Conservation (phyloP, 92 coral and sea anemone species). For the Zoanthus sansibaricus region DNA sequence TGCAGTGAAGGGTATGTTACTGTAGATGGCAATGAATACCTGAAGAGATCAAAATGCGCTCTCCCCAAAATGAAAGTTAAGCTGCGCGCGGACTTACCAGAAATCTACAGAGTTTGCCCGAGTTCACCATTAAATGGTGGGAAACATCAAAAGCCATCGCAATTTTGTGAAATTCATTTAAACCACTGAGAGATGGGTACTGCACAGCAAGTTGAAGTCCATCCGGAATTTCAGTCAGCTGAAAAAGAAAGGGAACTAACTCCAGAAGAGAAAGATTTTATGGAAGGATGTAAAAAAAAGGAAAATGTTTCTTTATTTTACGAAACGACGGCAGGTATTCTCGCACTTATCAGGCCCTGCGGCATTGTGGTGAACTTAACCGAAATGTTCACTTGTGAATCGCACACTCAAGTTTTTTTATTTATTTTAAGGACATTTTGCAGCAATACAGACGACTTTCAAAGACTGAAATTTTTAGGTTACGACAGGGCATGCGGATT, state of each 20-base stretch:
- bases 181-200: slow-evolving; percentile 4
- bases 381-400: slow-evolving; percentile 57
- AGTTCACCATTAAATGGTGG: slow-evolving; percentile 32
- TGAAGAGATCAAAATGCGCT: slow-evolving; percentile 65
- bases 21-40: slow-evolving; percentile 74
- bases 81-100: slow-evolving; percentile 16
- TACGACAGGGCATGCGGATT: slow-evolving; percentile 42
- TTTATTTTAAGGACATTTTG: slow-evolving; percentile 53
- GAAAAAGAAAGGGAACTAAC: slow-evolving; percentile 36
- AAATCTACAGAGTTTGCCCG: slow-evolving; percentile 22
- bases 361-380: slow-evolving; percentile 53
- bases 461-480: slow-evolving; percentile 34
- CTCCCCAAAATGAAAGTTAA: slow-evolving; percentile 41
- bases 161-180: slow-evolving; percentile 61
- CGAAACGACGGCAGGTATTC: slow-evolving; percentile 48
- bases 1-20: slow-evolving; percentile 41
- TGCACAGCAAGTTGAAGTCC: slow-evolving; percentile 43
- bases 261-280: slow-evolving; percentile 6
- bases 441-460: slow-evolving; percentile 29
- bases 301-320: slow-evolving; percentile 35
- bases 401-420: slow-evolving; percentile 45
- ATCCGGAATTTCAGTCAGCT: slow-evolving; percentile 59
- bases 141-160: slow-evolving; percentile 68
- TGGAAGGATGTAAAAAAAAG: slow-evolving; percentile 23
- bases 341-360: slow-evolving; percentile 50